Evolutionary conservation across 2,888 invertebrate genomes (phyloP).

Genomic region (Dicyrtoma fusca): DNA sequence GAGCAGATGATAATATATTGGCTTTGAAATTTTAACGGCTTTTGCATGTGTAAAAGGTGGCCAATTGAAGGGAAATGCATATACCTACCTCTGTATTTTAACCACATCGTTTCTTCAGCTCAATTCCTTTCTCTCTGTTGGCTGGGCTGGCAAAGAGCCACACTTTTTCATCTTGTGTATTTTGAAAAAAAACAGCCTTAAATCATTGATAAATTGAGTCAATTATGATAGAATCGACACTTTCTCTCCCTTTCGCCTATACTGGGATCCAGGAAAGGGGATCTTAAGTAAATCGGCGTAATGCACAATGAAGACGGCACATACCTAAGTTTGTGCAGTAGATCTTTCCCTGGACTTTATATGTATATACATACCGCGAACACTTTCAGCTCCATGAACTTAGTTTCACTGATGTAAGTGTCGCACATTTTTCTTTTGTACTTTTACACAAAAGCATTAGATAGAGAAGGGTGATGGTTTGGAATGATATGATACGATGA

Average conservation of each 20-base stretch:
- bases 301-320: neutral
- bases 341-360: neutral
- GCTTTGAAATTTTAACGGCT: too few relatives aligned
- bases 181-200: conserved; percentile 7
- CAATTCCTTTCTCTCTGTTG: neutral
- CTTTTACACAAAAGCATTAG: neutral
- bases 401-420: too few relatives aligned
- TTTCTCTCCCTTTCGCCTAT: neutral
- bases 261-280: neutral
- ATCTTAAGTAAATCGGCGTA: neutral
- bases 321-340: neutral
- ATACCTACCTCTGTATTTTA: neutral
- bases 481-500: too few relatives aligned
- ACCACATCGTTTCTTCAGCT: neutral
- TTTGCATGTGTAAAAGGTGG: too few relatives aligned
- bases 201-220: conserved; percentile 27
- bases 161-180: conserved; percentile 17
- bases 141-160: conserved; percentile 5
- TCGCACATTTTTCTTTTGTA: too few relatives aligned
- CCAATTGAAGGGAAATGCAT: too few relatives aligned
- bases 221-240: conserved; percentile 17
- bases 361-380: too few relatives aligned
- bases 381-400: too few relatives aligned
- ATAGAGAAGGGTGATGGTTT: conserved; percentile 1
- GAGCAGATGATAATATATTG: too few relatives aligned